Percentiles rank a stretch among this genome's conserved stretches.
Conservation (phyloP, 2,113 vertebrate species). For the Nothobranchius kuhntae region DNA sequence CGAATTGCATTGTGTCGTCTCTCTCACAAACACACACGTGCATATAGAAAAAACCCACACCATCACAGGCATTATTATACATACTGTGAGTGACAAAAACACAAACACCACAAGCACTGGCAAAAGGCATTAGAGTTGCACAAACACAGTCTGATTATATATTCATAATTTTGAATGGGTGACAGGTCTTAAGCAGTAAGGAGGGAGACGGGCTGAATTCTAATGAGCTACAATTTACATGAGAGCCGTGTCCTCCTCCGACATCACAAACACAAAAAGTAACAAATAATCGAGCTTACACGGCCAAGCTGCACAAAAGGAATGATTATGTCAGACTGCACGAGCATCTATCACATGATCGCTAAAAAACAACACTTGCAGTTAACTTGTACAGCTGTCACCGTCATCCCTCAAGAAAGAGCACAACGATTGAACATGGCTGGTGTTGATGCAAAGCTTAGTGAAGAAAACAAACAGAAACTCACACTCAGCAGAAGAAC, state of each 20-base stretch:
- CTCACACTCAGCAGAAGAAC: not conserved
- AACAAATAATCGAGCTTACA: slow-evolving; percentile 10
- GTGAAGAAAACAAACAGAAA: not conserved
- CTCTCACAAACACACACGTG: slow-evolving; percentile 42
- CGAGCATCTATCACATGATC: slow-evolving; percentile 9
- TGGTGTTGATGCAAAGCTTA: not conserved
- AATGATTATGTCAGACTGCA: slow-evolving; percentile 10
- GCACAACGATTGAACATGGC: not conserved
- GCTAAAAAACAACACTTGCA: slow-evolving; percentile 3
- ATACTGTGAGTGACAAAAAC: slow-evolving; percentile 62
- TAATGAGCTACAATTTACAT: slow-evolving; percentile 64
- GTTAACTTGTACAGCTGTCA: not conserved
- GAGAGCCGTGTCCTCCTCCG: slow-evolving; percentile 52
- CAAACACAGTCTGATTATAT: slow-evolving; percentile 66
- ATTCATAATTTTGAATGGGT: slow-evolving; percentile 76
- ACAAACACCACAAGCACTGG: slow-evolving; percentile 42
- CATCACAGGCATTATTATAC: slow-evolving; percentile 50
- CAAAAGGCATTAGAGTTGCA: slow-evolving; percentile 45
- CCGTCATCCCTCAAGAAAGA: slow-evolving; percentile 4
- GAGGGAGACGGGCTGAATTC: slow-evolving; percentile 66
- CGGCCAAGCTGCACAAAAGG: slow-evolving; percentile 1
- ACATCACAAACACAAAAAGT: slow-evolving; percentile 27
- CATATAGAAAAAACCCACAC: slow-evolving; percentile 32
- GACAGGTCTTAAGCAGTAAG: slow-evolving; percentile 66
- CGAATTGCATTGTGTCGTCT: slow-evolving; percentile 63